phyloP scores from a whole-genome alignment of 64 coral and sea anemone genomes.

The Catalaphyllia jardinei region DNA sequence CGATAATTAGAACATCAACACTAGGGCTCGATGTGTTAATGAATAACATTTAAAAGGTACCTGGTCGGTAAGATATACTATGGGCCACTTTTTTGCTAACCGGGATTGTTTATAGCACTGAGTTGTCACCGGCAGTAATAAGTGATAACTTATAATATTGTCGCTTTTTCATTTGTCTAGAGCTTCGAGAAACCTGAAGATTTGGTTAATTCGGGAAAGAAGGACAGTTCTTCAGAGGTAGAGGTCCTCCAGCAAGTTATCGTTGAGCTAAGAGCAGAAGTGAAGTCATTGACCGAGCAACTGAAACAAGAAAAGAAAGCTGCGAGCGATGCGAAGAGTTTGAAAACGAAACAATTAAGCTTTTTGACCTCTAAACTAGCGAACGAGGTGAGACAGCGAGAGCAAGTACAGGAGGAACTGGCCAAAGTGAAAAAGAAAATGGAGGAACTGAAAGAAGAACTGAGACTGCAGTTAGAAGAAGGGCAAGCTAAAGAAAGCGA shows the following conservation, averaged over 20 bases:
- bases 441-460: slow-evolving; percentile 20
- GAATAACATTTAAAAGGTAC: neutral
- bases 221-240: neutral
- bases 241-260: slow-evolving; percentile 6
- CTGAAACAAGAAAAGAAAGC: slow-evolving; percentile 57
- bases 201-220: slow-evolving; percentile 1
- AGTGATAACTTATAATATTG: neutral
- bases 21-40: neutral
- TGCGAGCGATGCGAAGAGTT: slow-evolving; percentile 50
- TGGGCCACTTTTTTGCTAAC: neutral
- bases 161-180: neutral
- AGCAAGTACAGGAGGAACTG: slow-evolving; percentile 43
- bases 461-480: neutral
- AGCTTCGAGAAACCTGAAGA: neutral
- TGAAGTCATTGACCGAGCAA: slow-evolving; percentile 40
- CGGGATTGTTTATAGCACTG: neutral
- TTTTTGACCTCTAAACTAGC: slow-evolving; percentile 79
- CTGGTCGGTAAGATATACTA: neutral
- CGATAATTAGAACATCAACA: neutral
- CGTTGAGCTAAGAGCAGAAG: slow-evolving; percentile 47
- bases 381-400: slow-evolving; percentile 70
- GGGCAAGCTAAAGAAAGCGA: neutral
- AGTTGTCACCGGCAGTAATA: neutral
- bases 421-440: slow-evolving; percentile 11
- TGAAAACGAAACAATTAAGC: slow-evolving; percentile 77